Percentiles rank a stretch among this genome's conserved stretches.
These are phyloP conservation scores for Chymomyza costata DNA, from an alignment of 1,140 invertebrate genomes.

Conservation along the genomic window DNA sequence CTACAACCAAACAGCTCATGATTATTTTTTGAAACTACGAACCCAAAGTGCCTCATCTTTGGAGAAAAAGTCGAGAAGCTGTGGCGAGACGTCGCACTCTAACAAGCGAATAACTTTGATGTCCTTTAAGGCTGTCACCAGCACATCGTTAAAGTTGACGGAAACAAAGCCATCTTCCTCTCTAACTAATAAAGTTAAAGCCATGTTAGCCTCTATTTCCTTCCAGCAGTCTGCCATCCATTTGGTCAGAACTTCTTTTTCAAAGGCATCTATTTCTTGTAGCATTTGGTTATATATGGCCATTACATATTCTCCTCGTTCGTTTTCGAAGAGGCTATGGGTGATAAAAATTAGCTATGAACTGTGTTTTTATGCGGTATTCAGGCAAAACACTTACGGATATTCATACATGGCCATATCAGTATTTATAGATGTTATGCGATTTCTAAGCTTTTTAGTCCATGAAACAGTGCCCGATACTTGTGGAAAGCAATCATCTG, in stretches of 20 bases:
- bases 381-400: constrained; percentile 39
- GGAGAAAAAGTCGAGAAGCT: constrained; percentile 72
- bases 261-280: constrained; percentile 39
- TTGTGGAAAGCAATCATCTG: constrained; percentile 51
- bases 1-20: no score
- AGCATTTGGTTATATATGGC: constrained; percentile 37
- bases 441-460: constrained; percentile 40
- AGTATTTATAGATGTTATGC: constrained; percentile 40
- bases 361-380: background rate
- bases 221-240: constrained; percentile 40
- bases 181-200: constrained; percentile 27
- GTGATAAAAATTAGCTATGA: background rate
- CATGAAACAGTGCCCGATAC: constrained; percentile 44
- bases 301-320: constrained; percentile 37
- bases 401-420: constrained; percentile 52
- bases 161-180: constrained; percentile 35
- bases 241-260: constrained; percentile 30
- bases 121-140: constrained; percentile 51
- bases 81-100: constrained; percentile 33
- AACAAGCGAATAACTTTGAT: constrained; percentile 47
- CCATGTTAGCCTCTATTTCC: constrained; percentile 36
- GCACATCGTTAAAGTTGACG: constrained; percentile 74
- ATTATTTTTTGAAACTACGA: no score
- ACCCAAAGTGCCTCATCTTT: constrained; percentile 77
- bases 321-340: constrained; percentile 48